A percentile compares a stretch with the other conserved stretches of the same genome.
These are phyloP conservation scores for Brevipalpus yothersi DNA, from an alignment of 1,140 invertebrate species.

Conservation along the genomic window DNA sequence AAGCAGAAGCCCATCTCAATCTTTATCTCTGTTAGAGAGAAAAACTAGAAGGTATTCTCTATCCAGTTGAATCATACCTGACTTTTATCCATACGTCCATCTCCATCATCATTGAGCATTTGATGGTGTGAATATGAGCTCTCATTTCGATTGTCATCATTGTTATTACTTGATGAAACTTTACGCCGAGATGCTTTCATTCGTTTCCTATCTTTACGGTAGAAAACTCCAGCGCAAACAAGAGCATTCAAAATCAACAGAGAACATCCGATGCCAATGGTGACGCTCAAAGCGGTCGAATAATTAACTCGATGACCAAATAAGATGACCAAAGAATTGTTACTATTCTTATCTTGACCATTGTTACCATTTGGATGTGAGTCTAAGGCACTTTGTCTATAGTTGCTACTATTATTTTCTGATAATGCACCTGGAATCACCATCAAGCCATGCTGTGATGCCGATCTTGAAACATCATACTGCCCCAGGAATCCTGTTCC, in stretches of 20 bases:
- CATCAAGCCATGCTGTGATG: background rate
- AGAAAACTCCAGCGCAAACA: slow-evolving; percentile 73
- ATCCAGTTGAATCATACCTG: background rate
- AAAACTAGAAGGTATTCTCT: background rate
- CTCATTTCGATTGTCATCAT: background rate
- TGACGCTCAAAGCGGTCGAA: slow-evolving; percentile 62
- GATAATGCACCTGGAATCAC: background rate
- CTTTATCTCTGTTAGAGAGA: background rate
- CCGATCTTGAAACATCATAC: background rate
- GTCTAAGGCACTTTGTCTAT: background rate
- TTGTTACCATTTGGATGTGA: background rate
- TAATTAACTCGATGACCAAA: slow-evolving; percentile 31
- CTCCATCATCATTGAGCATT: background rate
- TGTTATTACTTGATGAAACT: background rate
- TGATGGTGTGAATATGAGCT: background rate
- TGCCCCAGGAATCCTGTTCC: background rate
- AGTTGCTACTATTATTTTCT: background rate
- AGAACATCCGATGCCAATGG: slow-evolving; percentile 67
- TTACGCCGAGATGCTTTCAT: background rate
- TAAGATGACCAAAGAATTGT: background rate
- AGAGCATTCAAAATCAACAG: slow-evolving; percentile 67
- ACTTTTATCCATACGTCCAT: background rate
- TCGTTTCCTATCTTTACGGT: slow-evolving; percentile 26
- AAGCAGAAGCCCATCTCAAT: too few species aligned
- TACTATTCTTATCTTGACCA: background rate